Evolutionary conservation across 2,113 vertebrate species (phyloP).

Genomic region (Hydropotes inermis): DNA sequence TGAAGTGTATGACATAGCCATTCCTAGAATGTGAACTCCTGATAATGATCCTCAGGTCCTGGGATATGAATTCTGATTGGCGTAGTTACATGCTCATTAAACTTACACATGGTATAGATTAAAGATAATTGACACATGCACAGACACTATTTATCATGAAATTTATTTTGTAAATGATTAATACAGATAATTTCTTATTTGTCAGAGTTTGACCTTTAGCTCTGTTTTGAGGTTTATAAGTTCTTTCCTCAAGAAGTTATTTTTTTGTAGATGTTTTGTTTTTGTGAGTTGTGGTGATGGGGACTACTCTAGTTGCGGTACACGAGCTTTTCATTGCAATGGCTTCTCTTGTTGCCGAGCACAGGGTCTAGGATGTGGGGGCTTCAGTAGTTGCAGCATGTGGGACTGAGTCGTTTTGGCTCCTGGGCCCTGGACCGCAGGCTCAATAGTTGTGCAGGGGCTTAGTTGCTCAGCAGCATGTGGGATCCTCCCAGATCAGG

Average conservation of each 20-base stretch:
- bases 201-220: not conserved
- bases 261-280: not conserved
- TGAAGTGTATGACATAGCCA: not conserved
- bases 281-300: not conserved
- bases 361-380: not conserved
- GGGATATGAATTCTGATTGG: not conserved
- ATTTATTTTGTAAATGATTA: not conserved
- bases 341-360: not conserved
- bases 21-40: not conserved
- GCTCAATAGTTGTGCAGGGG: not conserved
- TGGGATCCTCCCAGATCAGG: not conserved
- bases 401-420: not conserved
- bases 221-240: not conserved
- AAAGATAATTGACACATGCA: not conserved
- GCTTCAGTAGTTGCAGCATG: not conserved
- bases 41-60: not conserved
- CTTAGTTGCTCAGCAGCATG: not conserved
- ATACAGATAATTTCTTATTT: not conserved
- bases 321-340: accelerated
- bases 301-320: not conserved
- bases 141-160: not conserved
- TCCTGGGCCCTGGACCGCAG: not conserved
- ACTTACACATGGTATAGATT: not conserved
- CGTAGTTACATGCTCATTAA: not conserved
- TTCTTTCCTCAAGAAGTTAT: not conserved